Base-by-base conservation (phyloP, 2,113 vertebrate genomes). In the Dipodomys merriami region DNA sequence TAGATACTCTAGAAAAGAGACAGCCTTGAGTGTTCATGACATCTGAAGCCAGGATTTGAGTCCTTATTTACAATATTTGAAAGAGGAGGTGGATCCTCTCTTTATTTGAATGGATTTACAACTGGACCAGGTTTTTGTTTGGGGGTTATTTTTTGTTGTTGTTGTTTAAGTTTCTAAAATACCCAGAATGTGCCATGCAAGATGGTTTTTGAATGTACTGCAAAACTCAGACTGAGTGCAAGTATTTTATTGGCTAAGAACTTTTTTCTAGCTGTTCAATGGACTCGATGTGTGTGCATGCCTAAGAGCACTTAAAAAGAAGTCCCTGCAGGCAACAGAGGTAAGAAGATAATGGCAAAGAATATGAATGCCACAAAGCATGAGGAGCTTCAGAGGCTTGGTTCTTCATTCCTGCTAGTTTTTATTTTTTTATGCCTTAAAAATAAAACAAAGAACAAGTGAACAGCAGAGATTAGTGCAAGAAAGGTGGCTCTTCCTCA, bases 381-480 rank as follows among this genome's bases (percentile, higher is more conserved):
- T 94, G 90, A 79, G 94, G 49, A 16, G 60, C 83, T 92, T 89
- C 91, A 33, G 83, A 96, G 96, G 65, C 83, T 90, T 83, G 93
- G 88, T 93, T 96, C 97, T 97, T 96, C 95, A 97, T 95, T 97
- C 91, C 95, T 95, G 95, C 88, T 80, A 30, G 81, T 96, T 94
- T 53, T 49, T 49, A 11, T 49, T 12, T 49, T 49, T 30, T 71
- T 80, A 86, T 33, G 64, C 44, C 79, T 94, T 93, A 77, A 83
- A 86, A 96, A 91, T 65, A 12, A 91, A 95, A 94, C 95, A 96
- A 96, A 96, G 96, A 94, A 69, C 60, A 94, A 83, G 73, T 2
- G 78, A 96, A 65, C 86, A 96, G 90, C 39, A 20, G 87, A 96
- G 91, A 97, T 95, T 86, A 91, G 95, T 95, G 64, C 53, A 88